A percentile compares a stretch with the other conserved stretches of the same genome.
These are phyloP conservation scores for Leptodirus hochenwartii DNA, from an alignment of 2,888 invertebrate species.

Conservation along the genomic window DNA sequence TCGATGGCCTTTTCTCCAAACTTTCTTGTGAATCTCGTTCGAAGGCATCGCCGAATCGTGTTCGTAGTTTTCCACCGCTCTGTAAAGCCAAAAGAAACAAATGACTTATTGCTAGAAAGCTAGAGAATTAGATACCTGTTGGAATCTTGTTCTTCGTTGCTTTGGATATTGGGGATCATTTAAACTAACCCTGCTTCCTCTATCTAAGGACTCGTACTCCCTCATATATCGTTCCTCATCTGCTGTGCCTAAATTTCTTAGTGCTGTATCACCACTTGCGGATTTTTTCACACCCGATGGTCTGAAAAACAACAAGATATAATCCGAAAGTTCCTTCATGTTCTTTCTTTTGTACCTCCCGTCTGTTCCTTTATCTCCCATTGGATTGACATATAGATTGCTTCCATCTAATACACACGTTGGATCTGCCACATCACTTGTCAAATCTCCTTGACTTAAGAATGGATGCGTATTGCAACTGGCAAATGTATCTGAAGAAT, in stretches of 20 bases:
- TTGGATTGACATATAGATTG: slow-evolving; percentile 75
- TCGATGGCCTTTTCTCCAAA: slow-evolving; percentile 27
- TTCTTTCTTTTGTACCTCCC: slow-evolving; percentile 2
- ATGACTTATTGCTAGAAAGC: not conserved
- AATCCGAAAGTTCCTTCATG: slow-evolving; percentile 1
- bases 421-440: slow-evolving; percentile 26
- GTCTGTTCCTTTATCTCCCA: slow-evolving; percentile 31
- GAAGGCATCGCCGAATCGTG: slow-evolving; percentile 29
- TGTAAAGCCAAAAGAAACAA: not conserved
- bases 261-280: slow-evolving; percentile 57
- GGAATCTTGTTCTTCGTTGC: slow-evolving; percentile 72
- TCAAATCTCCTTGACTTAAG: slow-evolving; percentile 42
- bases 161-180: slow-evolving; percentile 54
- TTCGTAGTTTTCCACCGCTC: slow-evolving; percentile 24
- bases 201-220: slow-evolving; percentile 28
- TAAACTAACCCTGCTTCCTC: slow-evolving; percentile 36
- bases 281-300: slow-evolving; percentile 51
- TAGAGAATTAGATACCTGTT: slow-evolving; percentile 39
- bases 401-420: slow-evolving; percentile 35
- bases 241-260: slow-evolving; percentile 44
- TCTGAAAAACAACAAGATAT: slow-evolving; percentile 14
- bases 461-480: slow-evolving; percentile 93
- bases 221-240: slow-evolving; percentile 32
- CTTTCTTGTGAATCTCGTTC: slow-evolving; percentile 34
- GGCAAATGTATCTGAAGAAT: slow-evolving; percentile 87